Base-by-base conservation (phyloP, 2,113 vertebrate genomes). In the Lophius piscatorius region DNA sequence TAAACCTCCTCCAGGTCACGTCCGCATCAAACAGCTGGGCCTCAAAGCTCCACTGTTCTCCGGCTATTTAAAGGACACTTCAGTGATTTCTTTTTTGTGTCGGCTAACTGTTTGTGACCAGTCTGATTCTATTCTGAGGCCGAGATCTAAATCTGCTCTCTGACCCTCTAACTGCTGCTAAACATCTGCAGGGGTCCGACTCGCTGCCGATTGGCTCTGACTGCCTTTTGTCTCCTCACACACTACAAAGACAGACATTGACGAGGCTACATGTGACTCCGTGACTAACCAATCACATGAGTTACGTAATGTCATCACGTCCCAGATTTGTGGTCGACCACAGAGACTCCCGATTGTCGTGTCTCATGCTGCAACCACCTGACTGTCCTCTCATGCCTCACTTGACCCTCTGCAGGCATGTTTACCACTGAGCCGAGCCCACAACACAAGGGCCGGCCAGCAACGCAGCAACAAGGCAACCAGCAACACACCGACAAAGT, bases 271-370 rank as follows among this genome's bases (percentile, higher is more conserved):
- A 71, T 79, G 78, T 81, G 75, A 81, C 52, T 4, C 57, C 3
- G 49, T 79, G 75, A 84, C 72, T 61, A 74, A 81, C 68, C 50
- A 58, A 63, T 76, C 68, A 81, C 71, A 64, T 44, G 67, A 13
- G 5, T 79, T 60, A 60, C 71, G 38, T 70, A 45, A 74, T 10
- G 45, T 44, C 63, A 16, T 61, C 24, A 20, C 2, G 11, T 55
- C 50, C 14, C n/a, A n/a, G n/a, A n/a, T 31, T 1, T 64, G 59
- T 26, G 26, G 26, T 28, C 26, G 26, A 28, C 26, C 2, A 5
- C 26, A 28, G 26, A 28, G n/a, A n/a, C n/a, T n/a, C n/a, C n/a
- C n/a, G n/a, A n/a, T n/a, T n/a, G n/a, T n/a, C n/a, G n/a, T 3
- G 26, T 9, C 26, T 28, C 41, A n/a, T 14, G 29, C 11, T 38